phyloP scores from a whole-genome alignment of 1,140 invertebrate genomes.

The Diorhabda carinulata region DNA sequence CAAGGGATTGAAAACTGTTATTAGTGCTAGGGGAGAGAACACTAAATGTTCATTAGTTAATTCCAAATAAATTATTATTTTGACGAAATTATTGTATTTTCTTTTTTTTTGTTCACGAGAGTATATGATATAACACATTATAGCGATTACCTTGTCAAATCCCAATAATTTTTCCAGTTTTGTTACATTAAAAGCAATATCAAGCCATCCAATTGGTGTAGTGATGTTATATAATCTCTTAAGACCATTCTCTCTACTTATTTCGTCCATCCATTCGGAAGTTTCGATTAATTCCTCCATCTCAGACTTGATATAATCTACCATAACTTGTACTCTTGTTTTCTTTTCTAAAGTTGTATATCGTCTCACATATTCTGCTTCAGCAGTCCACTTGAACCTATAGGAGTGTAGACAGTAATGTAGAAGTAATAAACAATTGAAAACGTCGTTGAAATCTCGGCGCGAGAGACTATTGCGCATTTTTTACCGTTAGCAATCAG shows the following conservation, averaged over 20 bases:
- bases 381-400: constrained; percentile 25
- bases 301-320: constrained; percentile 24
- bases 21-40: too few relatives aligned
- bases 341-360: constrained; percentile 22
- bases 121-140: too few relatives aligned
- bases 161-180: constrained; percentile 21
- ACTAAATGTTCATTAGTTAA: too few relatives aligned
- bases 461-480: too few relatives aligned
- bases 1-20: too few relatives aligned
- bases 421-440: too few relatives aligned
- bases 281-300: constrained; percentile 21
- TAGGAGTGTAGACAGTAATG: too few relatives aligned
- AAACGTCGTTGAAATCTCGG: too few relatives aligned
- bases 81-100: too few relatives aligned
- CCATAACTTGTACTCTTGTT: constrained; percentile 27
- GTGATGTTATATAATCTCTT: constrained; percentile 22
- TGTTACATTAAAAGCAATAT: constrained; percentile 18
- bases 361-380: constrained; percentile 30
- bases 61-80: too few relatives aligned
- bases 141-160: constrained; percentile 11
- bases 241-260: constrained; percentile 15
- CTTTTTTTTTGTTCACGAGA: too few relatives aligned
- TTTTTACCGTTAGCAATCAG: too few relatives aligned
- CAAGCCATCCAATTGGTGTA: constrained; percentile 25
- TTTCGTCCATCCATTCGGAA: constrained; percentile 31